Evolutionary conservation across 2,797 vertebrate genomes (phyloP), one percentile per base, ranked within the genome.

Genomic region (Kryptolebias ocellatus): DNA sequence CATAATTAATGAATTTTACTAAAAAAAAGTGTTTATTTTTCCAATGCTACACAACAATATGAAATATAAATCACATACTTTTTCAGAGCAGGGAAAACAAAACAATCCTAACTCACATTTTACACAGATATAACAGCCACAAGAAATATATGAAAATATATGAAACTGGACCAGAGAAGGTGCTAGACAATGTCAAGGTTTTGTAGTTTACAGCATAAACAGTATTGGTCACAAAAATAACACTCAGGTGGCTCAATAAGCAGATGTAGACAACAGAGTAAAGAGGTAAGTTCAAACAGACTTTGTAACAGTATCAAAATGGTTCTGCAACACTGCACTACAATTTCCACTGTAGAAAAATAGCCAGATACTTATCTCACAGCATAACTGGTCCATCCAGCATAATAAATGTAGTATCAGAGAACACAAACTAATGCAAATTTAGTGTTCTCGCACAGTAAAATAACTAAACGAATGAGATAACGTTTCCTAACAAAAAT

Each of bases 31-130:
- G 50, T 65, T 46, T 49, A 68, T 67, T 59, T 85, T 63, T 71
- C 83, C 49, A 81, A 63, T 74, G 63, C 78, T 78, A 80, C 51
- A 66, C 69, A 78, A 77, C 57, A 86, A 72, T 65, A 72, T 78
- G 52, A 84, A 88, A 87, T 89, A 85, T 89, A 87, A 81, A 90
- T 67, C 85, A 90, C 89, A 55, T 87, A 89, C 83, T 73, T 72
- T 83, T 4, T 57, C 52, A 93, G 84, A 75, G 54, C 64, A 47
- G 64, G 45, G 39, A 3, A 12, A 51, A 61, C 39, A 56, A 77
- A 64, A 31, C 7, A 5, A 47, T 78, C 69, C 78, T 74, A 55
- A 2, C 56, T 78, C 64, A 60, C 51, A 60, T 51, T 55, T 78
- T 42, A 67, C 56, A 81, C 44, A 67, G 60, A 74, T 63, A 18